Percentiles rank a stretch among this genome's conserved stretches.
Evolutionary conservation across 2,113 vertebrate species (phyloP).

Genomic region (Atherinomorus stipes): DNA sequence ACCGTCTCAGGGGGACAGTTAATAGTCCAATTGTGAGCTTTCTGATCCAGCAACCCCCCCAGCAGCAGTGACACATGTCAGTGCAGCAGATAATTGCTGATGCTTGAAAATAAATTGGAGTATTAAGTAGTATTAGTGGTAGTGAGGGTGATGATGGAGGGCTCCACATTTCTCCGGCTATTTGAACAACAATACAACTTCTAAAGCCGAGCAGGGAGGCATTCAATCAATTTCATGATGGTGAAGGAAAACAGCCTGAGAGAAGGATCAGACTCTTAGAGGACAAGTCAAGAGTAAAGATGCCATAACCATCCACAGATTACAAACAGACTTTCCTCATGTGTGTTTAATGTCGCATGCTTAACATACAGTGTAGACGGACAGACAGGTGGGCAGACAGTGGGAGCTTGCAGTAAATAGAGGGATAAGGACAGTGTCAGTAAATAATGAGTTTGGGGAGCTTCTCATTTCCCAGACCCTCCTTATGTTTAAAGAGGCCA

Average conservation of each 20-base stretch:
- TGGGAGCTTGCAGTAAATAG: constrained; percentile 37
- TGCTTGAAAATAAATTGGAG: constrained; percentile 27
- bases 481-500: constrained; percentile 69
- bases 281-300: neutral
- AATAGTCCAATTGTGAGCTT: constrained; percentile 4
- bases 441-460: constrained; percentile 75
- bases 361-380: constrained; percentile 16
- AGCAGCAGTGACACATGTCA: constrained; percentile 1
- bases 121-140: constrained; percentile 36
- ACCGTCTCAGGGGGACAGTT: constrained; percentile 2
- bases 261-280: neutral
- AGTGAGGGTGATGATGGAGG: neutral
- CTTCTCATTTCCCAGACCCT: constrained; percentile 47
- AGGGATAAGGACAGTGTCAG: constrained; percentile 47
- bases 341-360: constrained; percentile 6
- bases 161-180: constrained; percentile 8
- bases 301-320: constrained; percentile 5
- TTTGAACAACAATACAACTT: constrained; percentile 21
- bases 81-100: constrained; percentile 26
- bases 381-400: constrained; percentile 36
- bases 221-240: constrained; percentile 24
- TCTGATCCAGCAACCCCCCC: too few species aligned
- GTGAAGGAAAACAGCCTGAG: neutral
- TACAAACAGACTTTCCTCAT: neutral
- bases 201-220: neutral